Percentiles rank a stretch among this genome's conserved stretches.
These are phyloP conservation scores for Thecophora atra DNA, from an alignment of 2,888 invertebrate species.

Conservation along the genomic window DNA sequence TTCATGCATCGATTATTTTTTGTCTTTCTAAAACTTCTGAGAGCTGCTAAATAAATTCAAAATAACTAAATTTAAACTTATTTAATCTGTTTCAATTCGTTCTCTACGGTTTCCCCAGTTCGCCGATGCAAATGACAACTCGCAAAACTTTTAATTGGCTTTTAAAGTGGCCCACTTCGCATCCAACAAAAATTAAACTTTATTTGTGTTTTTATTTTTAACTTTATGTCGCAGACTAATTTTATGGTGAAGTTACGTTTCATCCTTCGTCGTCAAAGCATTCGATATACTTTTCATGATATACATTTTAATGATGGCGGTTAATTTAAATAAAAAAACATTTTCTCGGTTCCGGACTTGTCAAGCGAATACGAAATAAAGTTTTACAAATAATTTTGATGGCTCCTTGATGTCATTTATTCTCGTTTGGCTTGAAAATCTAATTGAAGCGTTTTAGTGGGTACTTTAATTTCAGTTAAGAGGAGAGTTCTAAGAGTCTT, in stretches of 20 bases:
- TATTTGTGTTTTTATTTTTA: neutral
- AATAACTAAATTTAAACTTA: neutral
- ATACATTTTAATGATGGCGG: too few relatives aligned
- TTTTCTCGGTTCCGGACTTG: too few relatives aligned
- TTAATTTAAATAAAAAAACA: too few relatives aligned
- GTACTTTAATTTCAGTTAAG: too few relatives aligned
- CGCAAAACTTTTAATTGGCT: constrained; percentile 12
- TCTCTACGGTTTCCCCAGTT: neutral
- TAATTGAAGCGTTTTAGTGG: too few relatives aligned
- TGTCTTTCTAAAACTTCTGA: neutral
- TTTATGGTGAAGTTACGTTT: neutral
- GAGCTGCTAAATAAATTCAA: neutral
- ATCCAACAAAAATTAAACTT: neutral
- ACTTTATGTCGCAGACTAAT: neutral
- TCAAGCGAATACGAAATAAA: too few relatives aligned
- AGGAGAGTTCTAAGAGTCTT: too few relatives aligned
- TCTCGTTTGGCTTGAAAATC: too few relatives aligned
- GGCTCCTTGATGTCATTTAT: too few relatives aligned
- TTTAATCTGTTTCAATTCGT: neutral
- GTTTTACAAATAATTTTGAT: too few relatives aligned
- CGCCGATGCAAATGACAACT: neutral
- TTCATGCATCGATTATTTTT: neutral
- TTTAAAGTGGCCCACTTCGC: neutral
- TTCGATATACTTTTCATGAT: too few relatives aligned
- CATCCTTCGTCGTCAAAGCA: too few relatives aligned